phyloP scores from a whole-genome alignment of 1,140 invertebrate species.

The Melitaea cinxia region DNA sequence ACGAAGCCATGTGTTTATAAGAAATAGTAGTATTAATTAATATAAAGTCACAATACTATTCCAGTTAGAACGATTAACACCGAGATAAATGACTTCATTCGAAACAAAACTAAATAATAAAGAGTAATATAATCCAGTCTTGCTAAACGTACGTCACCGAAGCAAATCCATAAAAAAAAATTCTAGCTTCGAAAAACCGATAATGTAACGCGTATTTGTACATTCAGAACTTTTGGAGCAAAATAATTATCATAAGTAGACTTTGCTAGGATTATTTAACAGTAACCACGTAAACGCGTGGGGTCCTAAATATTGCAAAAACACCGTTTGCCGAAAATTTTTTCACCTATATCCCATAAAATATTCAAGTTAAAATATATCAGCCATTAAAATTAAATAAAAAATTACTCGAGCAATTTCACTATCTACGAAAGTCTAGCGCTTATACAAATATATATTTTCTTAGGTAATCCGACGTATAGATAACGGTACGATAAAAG shows the following conservation, averaged over 20 bases:
- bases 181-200: slow-evolving; percentile 59
- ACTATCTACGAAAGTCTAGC: slow-evolving; percentile 65
- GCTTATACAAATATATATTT: slow-evolving; percentile 44
- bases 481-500: background rate
- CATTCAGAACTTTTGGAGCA: slow-evolving; percentile 75
- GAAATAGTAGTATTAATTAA: slow-evolving; percentile 40
- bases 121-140: slow-evolving; percentile 68
- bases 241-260: slow-evolving; percentile 39
- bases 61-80: slow-evolving; percentile 43
- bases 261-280: slow-evolving; percentile 28
- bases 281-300: slow-evolving; percentile 15
- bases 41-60: slow-evolving; percentile 41
- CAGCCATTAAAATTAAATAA: slow-evolving; percentile 53
- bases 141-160: slow-evolving; percentile 59
- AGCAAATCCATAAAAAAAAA: slow-evolving; percentile 51
- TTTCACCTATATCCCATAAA: slow-evolving; percentile 48
- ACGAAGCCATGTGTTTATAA: slow-evolving; percentile 46
- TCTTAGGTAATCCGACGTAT: slow-evolving; percentile 10
- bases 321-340: slow-evolving; percentile 27
- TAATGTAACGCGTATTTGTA: slow-evolving; percentile 67
- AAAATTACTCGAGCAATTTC: slow-evolving; percentile 51
- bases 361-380: slow-evolving; percentile 60
- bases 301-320: slow-evolving; percentile 37
- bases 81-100: slow-evolving; percentile 35
- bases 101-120: slow-evolving; percentile 48